A percentile compares a stretch with the other conserved stretches of the same genome.
phyloP scores from a whole-genome alignment of 2,113 vertebrate species.

The Gulo gulo region DNA sequence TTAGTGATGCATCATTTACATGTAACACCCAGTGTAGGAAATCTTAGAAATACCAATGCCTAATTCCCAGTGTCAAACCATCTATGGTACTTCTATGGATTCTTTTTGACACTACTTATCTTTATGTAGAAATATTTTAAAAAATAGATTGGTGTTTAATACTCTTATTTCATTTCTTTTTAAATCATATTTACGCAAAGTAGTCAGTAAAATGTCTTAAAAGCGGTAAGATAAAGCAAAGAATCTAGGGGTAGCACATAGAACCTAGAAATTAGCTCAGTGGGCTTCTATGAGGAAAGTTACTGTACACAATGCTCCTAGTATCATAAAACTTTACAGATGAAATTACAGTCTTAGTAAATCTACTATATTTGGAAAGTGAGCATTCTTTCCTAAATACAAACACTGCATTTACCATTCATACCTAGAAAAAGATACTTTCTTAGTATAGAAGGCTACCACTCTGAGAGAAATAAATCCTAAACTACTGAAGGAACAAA shows the following conservation, averaged over 20 bases:
- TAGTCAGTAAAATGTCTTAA: conserved; percentile 2
- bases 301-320: not conserved
- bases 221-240: not conserved
- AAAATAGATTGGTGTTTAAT: not conserved
- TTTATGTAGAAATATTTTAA: not conserved
- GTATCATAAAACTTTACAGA: conserved; percentile 17
- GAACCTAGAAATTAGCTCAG: not conserved
- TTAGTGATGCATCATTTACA: not conserved
- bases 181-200: conserved; percentile 14
- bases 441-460: not conserved
- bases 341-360: conserved; percentile 26
- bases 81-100: not conserved
- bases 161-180: conserved; percentile 26
- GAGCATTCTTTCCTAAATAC: not conserved
- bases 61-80: not conserved
- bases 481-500: conserved; percentile 20
- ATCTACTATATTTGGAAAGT: conserved; percentile 23
- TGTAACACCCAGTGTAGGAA: not conserved
- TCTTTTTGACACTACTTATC: not conserved
- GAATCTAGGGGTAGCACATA: not conserved
- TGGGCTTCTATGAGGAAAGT: not conserved
- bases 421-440: not conserved
- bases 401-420: conserved; percentile 12
- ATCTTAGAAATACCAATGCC: not conserved
- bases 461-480: conserved; percentile 29